Evolutionary conservation across 2,888 invertebrate species (phyloP), one percentile per base, ranked within the genome.

Genomic region (Catonia carolina): DNA sequence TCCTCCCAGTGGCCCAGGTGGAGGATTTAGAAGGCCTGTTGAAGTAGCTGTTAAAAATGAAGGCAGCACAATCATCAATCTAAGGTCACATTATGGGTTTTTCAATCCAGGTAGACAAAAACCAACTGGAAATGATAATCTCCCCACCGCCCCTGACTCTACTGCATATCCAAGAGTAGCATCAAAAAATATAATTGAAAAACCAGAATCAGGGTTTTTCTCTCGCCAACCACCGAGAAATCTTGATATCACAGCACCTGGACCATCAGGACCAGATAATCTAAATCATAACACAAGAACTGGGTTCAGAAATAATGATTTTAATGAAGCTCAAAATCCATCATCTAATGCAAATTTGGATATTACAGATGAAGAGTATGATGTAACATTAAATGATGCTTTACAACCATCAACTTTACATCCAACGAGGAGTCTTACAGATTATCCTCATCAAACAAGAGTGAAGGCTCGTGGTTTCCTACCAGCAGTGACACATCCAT

Each of bases 381-480:
- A 90, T 68, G 86, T 87, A 0, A 83, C 86, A 1, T 67, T 87
- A 39, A 90, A 90, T 67, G 90, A 90, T 70, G 90, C 90, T 0
- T 70, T 90, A 27, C 84, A 85, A 58, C 89, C 89, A 17, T 64
- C 66, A 17, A 65, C 65, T 66, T 65, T 63, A 37, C 62, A 64
- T 41, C 62, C 64, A 2, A 60, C 54, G 49, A 42, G 50, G 47
- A 60, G 59, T 50, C 23, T 59, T 20, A 39, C 50, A 22, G 59
- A 55, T 35, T 55, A 59, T 36, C 58, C 50, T 27, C n/a, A n/a
- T n/a, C 59, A 59, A 33, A 35, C 51, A 14, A 51, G 63, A 23
- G 56, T 63, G 12, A 64, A 64, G 54, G 42, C 62, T 14, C 56
- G 64, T 33, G 64, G 62, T 22, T 64, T 60, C 39, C 64, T 61